Evolutionary conservation across 1,140 invertebrate genomes (phyloP).

Genomic region (Diabrotica undecimpunctata): DNA sequence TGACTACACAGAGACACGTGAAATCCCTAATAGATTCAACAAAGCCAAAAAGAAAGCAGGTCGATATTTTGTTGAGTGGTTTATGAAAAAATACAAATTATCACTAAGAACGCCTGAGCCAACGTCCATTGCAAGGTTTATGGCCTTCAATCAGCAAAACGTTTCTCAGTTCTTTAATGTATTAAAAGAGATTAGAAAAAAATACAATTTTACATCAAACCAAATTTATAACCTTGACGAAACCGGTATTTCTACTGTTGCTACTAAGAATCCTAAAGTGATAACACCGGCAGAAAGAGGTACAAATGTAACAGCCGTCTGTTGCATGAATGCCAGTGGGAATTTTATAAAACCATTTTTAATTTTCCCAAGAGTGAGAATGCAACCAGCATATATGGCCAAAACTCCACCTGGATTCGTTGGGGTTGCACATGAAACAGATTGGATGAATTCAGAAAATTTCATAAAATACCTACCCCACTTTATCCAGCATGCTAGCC

Average conservation of each 20-base stretch:
- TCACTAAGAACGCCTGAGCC: conserved; percentile 18
- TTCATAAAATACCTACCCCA: conserved; percentile 3
- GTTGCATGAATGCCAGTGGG: conserved; percentile 40
- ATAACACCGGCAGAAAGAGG: conserved; percentile 26
- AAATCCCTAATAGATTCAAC: too few relatives aligned
- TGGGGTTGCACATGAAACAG: conserved; percentile 9
- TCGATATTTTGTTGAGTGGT: too few relatives aligned
- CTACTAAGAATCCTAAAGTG: conserved; percentile 44
- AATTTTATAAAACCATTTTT: conserved; percentile 29
- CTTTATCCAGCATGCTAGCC: background rate
- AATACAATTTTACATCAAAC: conserved; percentile 26
- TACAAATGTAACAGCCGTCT: conserved; percentile 27
- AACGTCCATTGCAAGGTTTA: conserved; percentile 23
- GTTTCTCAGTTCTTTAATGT: conserved; percentile 25
- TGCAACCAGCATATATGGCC: conserved; percentile 5
- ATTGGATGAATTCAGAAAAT: conserved; percentile 16
- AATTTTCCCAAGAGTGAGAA: conserved; percentile 25
- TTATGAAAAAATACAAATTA: background rate
- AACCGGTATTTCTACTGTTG: conserved; percentile 47
- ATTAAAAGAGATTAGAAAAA: conserved; percentile 28
- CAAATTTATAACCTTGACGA: conserved; percentile 47
- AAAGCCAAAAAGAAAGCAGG: too few relatives aligned
- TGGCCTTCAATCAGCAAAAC: conserved; percentile 27
- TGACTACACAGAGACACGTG: too few relatives aligned
- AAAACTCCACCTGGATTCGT: conserved; percentile 5